phyloP scores from a whole-genome alignment of 1,140 invertebrate species.

The Trichomalopsis sarcophagae region DNA sequence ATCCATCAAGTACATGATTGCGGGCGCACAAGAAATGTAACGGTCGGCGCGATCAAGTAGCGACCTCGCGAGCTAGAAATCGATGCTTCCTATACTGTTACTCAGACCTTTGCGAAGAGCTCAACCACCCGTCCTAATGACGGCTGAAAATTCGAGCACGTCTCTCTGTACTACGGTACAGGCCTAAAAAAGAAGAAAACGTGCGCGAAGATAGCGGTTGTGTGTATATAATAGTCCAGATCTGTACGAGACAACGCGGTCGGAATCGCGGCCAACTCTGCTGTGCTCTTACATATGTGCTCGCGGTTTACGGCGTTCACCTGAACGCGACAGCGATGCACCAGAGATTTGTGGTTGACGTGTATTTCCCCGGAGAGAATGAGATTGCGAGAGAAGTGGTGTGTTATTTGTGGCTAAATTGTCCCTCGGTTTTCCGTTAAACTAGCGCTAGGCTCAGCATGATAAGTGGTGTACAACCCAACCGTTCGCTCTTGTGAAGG shows the following conservation, averaged over 20 bases:
- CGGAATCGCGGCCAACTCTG: not conserved
- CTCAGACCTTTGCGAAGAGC: no score
- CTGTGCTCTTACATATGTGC: not conserved
- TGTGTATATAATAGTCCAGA: not conserved
- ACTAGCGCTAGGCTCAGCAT: not conserved
- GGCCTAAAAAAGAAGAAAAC: no score
- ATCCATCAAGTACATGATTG: not conserved
- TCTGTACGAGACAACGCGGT: no score
- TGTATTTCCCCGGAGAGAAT: not conserved
- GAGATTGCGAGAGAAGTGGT: no score
- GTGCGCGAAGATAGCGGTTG: not conserved
- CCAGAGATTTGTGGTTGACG: constrained; percentile 9
- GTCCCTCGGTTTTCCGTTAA: not conserved
- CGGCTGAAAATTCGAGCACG: no score
- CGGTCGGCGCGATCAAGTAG: not conserved
- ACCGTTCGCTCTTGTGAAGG: not conserved
- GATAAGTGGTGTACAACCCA: not conserved
- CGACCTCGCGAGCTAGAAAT: not conserved
- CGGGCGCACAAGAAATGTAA: not conserved
- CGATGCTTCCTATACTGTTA: not conserved
- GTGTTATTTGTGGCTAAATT: not conserved
- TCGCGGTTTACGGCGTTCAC: no score
- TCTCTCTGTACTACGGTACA: no score
- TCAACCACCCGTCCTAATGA: no score
- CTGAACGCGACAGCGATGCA: no score